Base-by-base conservation (phyloP, 2,113 vertebrate genomes). In the Rhea americana region DNA sequence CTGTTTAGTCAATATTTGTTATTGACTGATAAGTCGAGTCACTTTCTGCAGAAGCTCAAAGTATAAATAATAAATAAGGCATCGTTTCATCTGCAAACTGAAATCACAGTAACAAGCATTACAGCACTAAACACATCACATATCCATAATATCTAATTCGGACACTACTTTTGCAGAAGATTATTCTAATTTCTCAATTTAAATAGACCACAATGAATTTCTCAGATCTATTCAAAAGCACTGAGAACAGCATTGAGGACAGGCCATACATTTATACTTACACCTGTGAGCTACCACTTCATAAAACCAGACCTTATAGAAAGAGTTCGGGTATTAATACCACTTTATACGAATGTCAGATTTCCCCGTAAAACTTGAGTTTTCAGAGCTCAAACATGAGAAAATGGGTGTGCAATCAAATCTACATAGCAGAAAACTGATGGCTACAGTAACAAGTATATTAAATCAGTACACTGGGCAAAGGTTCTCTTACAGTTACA, bases 381-480 rank as follows among this genome's bases (percentile, higher is more conserved):
- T 93, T 93, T 35, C 61, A 78, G 66, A 79, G 48, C 19, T 91
- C 50, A 90, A 53, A 78, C 56, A 62, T 2, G 6, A 92, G 35
- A 88, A 93, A 95, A 71, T 25, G n/a, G 93, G 47, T 62, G 53
- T 85, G 90, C 93, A 93, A 77, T 93, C 85, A 93, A 86, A 82
- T 88, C 88, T 76, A 88, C 77, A 53, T 13, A 86, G 70, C 79
- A 94, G 80, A 93, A 95, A 90, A 93, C 80, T 79, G 85, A 95
- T 84, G 91, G 90, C 85, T 91, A 94, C 77, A 88, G 74, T 95
- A 91, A 96, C 87, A 90, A 95, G 73, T 95, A 84, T 93, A 96
- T 95, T 94, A 96, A 94, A 78, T 93, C 81, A 86, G 91, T 53
- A 94, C 66, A 86, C 73, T 87, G 96, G 96, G 95, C 94, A 96